A percentile compares a stretch with the other conserved stretches of the same genome.
Evolutionary conservation across 2,797 vertebrate genomes (phyloP).

Genomic region (Rhincodon typus): DNA sequence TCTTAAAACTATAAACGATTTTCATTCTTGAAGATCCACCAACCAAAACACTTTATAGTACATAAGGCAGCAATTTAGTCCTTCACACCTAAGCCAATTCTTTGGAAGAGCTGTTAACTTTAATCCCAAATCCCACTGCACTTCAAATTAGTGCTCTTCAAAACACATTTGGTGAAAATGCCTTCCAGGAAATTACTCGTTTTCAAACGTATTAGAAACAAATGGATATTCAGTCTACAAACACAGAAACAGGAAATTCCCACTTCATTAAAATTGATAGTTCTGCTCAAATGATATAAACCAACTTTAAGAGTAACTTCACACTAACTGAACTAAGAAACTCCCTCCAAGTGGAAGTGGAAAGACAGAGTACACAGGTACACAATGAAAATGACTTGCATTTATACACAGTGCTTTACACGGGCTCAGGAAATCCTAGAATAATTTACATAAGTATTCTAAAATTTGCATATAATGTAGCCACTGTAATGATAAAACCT

Average conservation of each 20-base stretch:
- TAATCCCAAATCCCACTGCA: neutral
- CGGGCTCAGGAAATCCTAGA: neutral
- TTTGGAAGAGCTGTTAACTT: neutral
- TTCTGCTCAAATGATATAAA: neutral
- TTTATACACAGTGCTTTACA: neutral
- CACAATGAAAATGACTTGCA: neutral
- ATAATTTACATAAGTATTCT: neutral
- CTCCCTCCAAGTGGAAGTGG: neutral
- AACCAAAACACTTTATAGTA: neutral
- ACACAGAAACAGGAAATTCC: neutral
- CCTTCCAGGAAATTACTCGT: neutral
- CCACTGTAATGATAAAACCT: neutral
- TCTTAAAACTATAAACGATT: too few species aligned
- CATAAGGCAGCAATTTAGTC: neutral
- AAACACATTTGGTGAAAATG: neutral
- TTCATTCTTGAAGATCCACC: neutral
- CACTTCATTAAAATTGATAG: neutral
- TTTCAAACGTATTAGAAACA: neutral
- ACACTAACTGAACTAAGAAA: neutral
- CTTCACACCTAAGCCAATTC: neutral
- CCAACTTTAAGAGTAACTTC: neutral
- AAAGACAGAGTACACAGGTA: neutral
- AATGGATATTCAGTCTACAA: neutral
- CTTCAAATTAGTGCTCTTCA: neutral
- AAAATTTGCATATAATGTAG: neutral